Base-by-base conservation (phyloP, 1,140 invertebrate species). In the Ylistrum balloti region DNA sequence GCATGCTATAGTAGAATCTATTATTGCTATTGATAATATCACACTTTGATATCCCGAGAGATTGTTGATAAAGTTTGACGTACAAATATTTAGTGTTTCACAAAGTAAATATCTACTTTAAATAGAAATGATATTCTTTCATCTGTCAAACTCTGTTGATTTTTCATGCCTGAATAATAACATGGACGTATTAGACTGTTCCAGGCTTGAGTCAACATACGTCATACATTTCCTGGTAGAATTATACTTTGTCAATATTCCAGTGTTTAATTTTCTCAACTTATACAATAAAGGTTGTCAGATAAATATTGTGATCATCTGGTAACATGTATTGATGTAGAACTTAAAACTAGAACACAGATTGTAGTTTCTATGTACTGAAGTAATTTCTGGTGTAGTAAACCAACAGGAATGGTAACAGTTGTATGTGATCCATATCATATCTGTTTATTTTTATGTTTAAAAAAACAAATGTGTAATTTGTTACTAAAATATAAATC, bases 221-320 rank as follows among this genome's bases (percentile, higher is more conserved):
- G 56, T 38, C 13, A 74, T n/a, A 74, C n/a, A n/a, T 74, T 7
- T 74, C n/a, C 9, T 28, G 56, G 28, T 74, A 28, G 56, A 9
- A 74, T 1, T 28, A n/a, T 74, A 17, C 20, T 3, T 74, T n/a
- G 56, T 74, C 56, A 74, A 74, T 28, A 74, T 74, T 74, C 17
- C n/a, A 74, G 28, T 74, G 56, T 74, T 74, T 74, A 74, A 74
- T 74, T 74, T 74, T 74, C 56, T 74, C 56, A 74, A 28, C 22
- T 56, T 11, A 22, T 20, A 56, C 20, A 56, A 56, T 11, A 28
- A 74, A 74, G 22, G n/a, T 74, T 17, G 5, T 74, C 22, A 74
- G 5, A 74, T 74, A 74, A 7, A 45, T 9, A 3, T 28, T 74
- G 1, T 9, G 56, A 74, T 28, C 22, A 28, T 74, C 56, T n/a